Evolutionary conservation across 2,797 vertebrate genomes (phyloP).

Genomic region (Microcaecilia unicolor): DNA sequence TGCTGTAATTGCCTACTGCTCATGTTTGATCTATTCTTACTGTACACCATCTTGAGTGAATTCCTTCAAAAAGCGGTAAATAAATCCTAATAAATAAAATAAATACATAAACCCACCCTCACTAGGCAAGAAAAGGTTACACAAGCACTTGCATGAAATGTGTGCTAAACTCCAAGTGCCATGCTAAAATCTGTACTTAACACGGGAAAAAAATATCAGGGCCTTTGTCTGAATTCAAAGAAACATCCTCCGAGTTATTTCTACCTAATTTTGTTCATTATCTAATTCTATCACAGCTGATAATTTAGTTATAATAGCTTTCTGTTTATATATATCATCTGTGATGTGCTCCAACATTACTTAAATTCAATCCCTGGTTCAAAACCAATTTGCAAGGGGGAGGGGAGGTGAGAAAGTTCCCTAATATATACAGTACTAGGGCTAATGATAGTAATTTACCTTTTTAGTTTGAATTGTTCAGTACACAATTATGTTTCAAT

Average conservation of each 20-base stretch:
- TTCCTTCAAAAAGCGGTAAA: no score
- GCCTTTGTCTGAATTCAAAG: slow-evolving; percentile 3
- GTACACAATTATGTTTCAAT: slow-evolving; percentile 47
- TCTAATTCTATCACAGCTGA: slow-evolving; percentile 25
- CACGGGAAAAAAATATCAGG: no score
- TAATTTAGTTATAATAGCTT: slow-evolving; percentile 42
- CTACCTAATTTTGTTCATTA: slow-evolving; percentile 23
- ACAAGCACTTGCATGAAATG: no score
- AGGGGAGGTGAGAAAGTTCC: neutral
- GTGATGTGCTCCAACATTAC: slow-evolving; percentile 13
- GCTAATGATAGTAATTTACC: slow-evolving; percentile 35
- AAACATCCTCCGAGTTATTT: slow-evolving; percentile 15
- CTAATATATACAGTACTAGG: slow-evolving; percentile 21
- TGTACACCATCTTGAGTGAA: no score
- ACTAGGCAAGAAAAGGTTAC: no score
- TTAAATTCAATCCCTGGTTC: slow-evolving; percentile 10
- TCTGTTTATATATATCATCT: slow-evolving; percentile 28
- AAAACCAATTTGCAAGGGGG: no score
- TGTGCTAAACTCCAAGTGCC: no score
- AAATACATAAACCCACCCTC: no score
- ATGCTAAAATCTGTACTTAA: no score
- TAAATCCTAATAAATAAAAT: no score
- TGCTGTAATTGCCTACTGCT: no score
- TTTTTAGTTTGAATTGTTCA: slow-evolving; percentile 23
- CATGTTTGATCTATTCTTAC: no score